Base-by-base conservation (phyloP, 2,888 invertebrate genomes). In the Apodemia hepburni region DNA sequence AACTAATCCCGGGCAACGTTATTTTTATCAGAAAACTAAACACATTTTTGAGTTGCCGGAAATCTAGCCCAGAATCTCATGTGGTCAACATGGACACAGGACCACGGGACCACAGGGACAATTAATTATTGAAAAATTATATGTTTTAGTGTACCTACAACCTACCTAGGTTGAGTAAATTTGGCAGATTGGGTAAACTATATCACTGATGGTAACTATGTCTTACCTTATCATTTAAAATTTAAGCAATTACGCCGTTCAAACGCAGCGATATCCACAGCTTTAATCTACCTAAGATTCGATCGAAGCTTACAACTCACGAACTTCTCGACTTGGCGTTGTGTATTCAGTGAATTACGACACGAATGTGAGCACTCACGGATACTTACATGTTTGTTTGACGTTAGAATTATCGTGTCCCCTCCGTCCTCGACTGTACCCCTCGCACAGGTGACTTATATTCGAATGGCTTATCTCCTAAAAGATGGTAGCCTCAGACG, bases 271-370 rank as follows among this genome's bases (percentile, higher is more conserved):
- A 5, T 12, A 15, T 5, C 27, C 15, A 27, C 54, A 11, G 11
- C 54, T 27, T 54, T 54, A 54, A 22, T 54, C 54, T 54, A 22
- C 27, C 12, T 27, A 18, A 54, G 27, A 54, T 54, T 54, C 7
- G 27, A 27, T 27, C 54, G 54, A 11, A 54, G 54, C 12, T 22
- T 27, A 27, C 54, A 27, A 54, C 73, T 70, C 72, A 69, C 70
- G 69, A 72, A 77, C 77, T 78, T 77, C 71, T 75, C 72, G 74
- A 70, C 74, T 54, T 70, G 69, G 71, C 69, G 70, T 68, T 78
- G 75, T 78, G 77, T 78, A 75, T 73, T 77, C 75, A 73, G 74
- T 69, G 81, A 85, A 85, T 88, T 86, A 87, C 80, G 76, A 79
- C 75, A 73, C 71, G 73, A 72, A 75, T 70, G 71, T 71, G 73